These are phyloP conservation scores for Diceros bicornis DNA, from an alignment of 2,797 vertebrate species.

Conservation along the genomic window DNA sequence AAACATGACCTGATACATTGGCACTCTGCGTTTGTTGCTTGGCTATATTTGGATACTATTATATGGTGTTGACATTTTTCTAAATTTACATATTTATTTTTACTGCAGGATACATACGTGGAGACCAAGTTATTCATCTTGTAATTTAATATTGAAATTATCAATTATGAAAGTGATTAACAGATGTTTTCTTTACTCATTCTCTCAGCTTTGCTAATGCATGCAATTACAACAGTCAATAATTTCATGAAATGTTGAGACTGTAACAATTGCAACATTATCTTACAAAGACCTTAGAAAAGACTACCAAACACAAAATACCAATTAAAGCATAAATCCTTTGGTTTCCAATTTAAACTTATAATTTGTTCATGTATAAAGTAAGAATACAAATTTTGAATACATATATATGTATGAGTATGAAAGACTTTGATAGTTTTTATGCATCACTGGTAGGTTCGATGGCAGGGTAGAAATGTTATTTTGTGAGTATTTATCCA, in stretches of 20 bases:
- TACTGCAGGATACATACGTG: background rate
- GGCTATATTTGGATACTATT: background rate
- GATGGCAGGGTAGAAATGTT: background rate
- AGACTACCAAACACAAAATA: background rate
- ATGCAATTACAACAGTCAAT: background rate
- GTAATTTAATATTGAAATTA: slow-evolving; percentile 61
- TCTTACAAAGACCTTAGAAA: slow-evolving; percentile 4
- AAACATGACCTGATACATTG: background rate
- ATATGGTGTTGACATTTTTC: background rate
- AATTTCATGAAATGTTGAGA: slow-evolving; percentile 35
- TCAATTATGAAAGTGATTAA: slow-evolving; percentile 63
- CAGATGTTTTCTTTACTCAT: slow-evolving; percentile 44
- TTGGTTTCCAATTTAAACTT: slow-evolving; percentile 59
- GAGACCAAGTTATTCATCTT: background rate
- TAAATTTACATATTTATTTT: slow-evolving; percentile 9
- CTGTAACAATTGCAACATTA: background rate
- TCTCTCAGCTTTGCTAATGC: slow-evolving; percentile 67
- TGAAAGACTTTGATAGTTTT: background rate
- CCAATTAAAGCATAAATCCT: slow-evolving; percentile 27
- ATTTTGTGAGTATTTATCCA: background rate
- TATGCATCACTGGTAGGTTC: background rate
- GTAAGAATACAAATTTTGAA: slow-evolving; percentile 2
- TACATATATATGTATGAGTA: background rate
- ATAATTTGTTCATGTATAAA: slow-evolving; percentile 33
- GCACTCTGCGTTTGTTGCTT: background rate